Evolutionary conservation across 2,888 invertebrate genomes (phyloP).

Genomic region (Myopa testacea): DNA sequence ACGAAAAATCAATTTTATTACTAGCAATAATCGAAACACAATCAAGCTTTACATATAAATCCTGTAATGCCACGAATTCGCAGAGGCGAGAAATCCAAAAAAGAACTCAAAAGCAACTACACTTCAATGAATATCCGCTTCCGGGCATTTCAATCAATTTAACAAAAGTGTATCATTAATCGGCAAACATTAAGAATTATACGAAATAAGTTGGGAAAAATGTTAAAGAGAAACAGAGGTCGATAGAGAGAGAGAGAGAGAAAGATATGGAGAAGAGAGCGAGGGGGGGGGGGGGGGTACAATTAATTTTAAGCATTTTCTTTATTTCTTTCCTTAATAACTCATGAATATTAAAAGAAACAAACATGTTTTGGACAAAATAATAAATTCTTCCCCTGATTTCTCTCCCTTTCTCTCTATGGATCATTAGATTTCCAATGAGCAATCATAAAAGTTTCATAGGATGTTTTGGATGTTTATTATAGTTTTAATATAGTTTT

Average conservation of each 20-base stretch:
- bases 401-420: too few relatives aligned
- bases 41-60: not conserved
- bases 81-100: not conserved
- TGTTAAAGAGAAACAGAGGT: not conserved
- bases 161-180: conserved; percentile 29
- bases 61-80: not conserved
- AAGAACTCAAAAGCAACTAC: not conserved
- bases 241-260: not conserved
- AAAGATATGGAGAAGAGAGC: not conserved
- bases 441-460: too few relatives aligned
- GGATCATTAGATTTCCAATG: too few relatives aligned
- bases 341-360: too few relatives aligned
- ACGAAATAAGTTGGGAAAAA: not conserved
- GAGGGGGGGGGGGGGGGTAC: not conserved
- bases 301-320: too few relatives aligned
- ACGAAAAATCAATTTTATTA: not conserved
- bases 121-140: conserved; percentile 56
- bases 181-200: conserved; percentile 5
- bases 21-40: not conserved
- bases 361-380: too few relatives aligned
- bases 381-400: too few relatives aligned
- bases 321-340: too few relatives aligned
- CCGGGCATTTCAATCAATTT: conserved; percentile 63
- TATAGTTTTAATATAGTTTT: too few relatives aligned
- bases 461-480: too few relatives aligned